These are phyloP conservation scores for Aurelia sp. DNA, from an alignment of 30 jellyfish, hydroid and myxozoan genomes.

Conservation along the genomic window DNA sequence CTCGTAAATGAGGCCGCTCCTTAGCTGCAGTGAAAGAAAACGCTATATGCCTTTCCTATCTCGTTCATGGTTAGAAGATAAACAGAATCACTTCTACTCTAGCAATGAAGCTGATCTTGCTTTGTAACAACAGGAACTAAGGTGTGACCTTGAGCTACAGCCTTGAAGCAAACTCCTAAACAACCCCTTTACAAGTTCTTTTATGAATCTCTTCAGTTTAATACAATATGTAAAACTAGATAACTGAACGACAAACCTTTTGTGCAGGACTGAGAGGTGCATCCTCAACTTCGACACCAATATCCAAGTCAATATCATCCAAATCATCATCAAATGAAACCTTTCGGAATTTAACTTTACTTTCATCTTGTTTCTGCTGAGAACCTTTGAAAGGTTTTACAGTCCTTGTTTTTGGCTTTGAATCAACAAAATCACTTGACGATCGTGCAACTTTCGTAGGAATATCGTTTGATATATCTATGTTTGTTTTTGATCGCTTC, in stretches of 20 bases:
- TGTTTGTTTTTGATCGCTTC: constrained; percentile 4
- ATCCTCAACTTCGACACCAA: constrained; percentile 77
- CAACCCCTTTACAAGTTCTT: too few species aligned
- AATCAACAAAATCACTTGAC: neutral
- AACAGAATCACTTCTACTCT: too few species aligned
- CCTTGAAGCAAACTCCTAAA: too few species aligned
- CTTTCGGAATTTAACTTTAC: neutral
- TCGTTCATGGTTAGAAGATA: too few species aligned
- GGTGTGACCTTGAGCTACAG: too few species aligned
- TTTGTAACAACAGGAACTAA: too few species aligned
- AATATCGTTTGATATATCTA: neutral
- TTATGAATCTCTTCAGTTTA: too few species aligned
- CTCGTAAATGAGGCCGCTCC: too few species aligned
- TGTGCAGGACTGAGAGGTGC: neutral
- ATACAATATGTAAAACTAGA: too few species aligned
- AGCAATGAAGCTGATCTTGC: too few species aligned
- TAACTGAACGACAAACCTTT: neutral
- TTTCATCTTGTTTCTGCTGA: neutral
- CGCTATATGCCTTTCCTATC: too few species aligned
- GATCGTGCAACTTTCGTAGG: constrained; percentile 18
- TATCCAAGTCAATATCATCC: constrained; percentile 69
- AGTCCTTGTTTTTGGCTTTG: neutral
- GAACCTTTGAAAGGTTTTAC: neutral
- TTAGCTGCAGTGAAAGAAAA: too few species aligned
- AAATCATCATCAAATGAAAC: constrained; percentile 19